Percentiles rank a stretch among this genome's conserved stretches.
Evolutionary conservation across 1,140 invertebrate genomes (phyloP).

Genomic region (Eufriesea mexicana): DNA sequence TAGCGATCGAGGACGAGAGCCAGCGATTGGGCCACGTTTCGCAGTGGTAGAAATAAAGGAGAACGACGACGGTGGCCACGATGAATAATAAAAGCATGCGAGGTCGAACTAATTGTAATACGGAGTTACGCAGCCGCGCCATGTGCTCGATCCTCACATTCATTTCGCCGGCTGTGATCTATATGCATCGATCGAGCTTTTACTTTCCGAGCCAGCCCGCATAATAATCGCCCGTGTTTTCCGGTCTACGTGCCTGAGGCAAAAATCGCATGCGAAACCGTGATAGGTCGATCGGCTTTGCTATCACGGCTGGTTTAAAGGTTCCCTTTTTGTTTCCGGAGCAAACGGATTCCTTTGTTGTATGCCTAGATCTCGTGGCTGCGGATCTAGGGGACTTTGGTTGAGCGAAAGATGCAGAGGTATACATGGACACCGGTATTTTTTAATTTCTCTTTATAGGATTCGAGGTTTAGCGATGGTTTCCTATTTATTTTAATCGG

Average conservation of each 20-base stretch:
- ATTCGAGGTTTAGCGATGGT: too few species aligned
- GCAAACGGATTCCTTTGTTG: background rate
- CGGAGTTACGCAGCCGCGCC: slow-evolving; percentile 39
- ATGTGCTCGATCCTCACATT: slow-evolving; percentile 68
- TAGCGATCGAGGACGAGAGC: slow-evolving; percentile 1
- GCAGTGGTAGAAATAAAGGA: background rate
- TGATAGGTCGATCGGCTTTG: slow-evolving; percentile 1
- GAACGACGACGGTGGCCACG: background rate
- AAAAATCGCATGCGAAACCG: background rate
- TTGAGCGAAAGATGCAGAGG: too few species aligned
- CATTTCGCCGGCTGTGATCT: slow-evolving; percentile 55
- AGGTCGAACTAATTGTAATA: slow-evolving; percentile 77
- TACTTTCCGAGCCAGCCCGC: slow-evolving; percentile 44
- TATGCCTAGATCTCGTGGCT: too few species aligned
- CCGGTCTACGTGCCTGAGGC: slow-evolving; percentile 16
- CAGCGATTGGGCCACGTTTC: slow-evolving; percentile 35
- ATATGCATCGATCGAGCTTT: slow-evolving; percentile 42
- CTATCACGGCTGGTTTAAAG: background rate
- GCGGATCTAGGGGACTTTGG: too few species aligned
- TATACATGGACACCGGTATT: too few species aligned
- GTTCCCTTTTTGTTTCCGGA: too few species aligned
- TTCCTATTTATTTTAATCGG: too few species aligned
- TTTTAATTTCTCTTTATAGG: too few species aligned
- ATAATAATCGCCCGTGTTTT: slow-evolving; percentile 49
- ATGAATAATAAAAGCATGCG: slow-evolving; percentile 75